Percentiles rank a stretch among this genome's conserved stretches.
These are phyloP conservation scores for Helicolenus hilgendorfi DNA, from an alignment of 2,797 vertebrate genomes.

Conservation along the genomic window DNA sequence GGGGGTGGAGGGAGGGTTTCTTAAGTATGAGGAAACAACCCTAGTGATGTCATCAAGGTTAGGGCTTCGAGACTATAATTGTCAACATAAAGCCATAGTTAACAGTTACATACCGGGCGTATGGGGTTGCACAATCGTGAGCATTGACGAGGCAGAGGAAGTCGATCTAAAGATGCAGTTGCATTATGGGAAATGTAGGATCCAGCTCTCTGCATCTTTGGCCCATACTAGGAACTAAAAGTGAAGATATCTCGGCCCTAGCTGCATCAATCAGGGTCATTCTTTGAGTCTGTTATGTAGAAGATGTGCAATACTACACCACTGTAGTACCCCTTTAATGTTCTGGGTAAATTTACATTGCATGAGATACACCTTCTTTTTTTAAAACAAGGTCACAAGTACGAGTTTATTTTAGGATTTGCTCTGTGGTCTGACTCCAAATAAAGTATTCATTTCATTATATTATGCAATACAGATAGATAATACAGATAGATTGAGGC, in stretches of 20 bases:
- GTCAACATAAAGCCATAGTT: too few species aligned
- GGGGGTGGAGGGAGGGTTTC: neutral
- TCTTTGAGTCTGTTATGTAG: neutral
- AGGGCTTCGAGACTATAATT: neutral
- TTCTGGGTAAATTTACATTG: neutral
- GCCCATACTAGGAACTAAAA: too few species aligned
- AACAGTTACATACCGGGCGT: neutral
- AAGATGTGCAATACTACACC: accelerated
- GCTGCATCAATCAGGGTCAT: neutral
- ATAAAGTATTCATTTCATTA: neutral
- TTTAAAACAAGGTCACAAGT: neutral
- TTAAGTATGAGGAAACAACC: neutral
- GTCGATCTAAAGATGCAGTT: neutral
- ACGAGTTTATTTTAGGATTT: neutral
- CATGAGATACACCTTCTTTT: neutral
- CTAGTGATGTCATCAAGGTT: neutral
- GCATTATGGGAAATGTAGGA: neutral
- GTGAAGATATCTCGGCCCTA: neutral
- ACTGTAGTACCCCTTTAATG: neutral
- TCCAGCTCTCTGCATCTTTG: neutral
- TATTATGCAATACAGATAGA: neutral
- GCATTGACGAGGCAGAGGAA: neutral
- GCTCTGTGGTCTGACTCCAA: neutral
- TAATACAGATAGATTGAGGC: neutral
- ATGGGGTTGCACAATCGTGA: neutral